These are phyloP conservation scores for Panthera tigris DNA, from an alignment of 2,113 vertebrate species.

Conservation along the genomic window DNA sequence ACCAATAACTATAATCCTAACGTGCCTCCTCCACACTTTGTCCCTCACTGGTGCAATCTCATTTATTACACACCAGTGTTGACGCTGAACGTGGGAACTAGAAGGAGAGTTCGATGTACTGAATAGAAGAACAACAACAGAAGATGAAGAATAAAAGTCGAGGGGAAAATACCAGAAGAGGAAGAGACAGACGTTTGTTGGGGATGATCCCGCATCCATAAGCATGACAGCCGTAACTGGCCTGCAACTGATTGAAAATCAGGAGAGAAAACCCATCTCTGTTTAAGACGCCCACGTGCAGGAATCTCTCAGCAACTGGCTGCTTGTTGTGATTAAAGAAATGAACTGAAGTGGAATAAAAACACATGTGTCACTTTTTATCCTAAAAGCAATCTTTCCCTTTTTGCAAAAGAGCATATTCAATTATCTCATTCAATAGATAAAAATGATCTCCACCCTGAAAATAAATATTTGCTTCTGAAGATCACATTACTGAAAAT, in stretches of 20 bases:
- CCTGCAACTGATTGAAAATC: neutral
- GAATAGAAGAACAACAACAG: neutral
- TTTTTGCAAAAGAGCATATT: slow-evolving; percentile 62
- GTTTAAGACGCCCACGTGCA: neutral
- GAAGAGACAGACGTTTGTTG: neutral
- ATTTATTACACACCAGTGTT: neutral
- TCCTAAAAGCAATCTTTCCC: slow-evolving; percentile 58
- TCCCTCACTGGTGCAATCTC: neutral
- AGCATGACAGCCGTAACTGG: neutral
- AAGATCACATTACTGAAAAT: slow-evolving; percentile 65
- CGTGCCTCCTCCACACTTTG: accelerated
- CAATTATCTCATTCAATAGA: slow-evolving; percentile 61
- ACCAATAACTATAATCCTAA: neutral
- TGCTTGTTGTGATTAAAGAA: neutral
- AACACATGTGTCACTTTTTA: neutral
- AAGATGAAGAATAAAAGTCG: neutral
- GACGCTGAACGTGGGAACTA: neutral
- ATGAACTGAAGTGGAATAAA: slow-evolving; percentile 29
- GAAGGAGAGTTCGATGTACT: neutral
- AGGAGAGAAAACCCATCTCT: neutral
- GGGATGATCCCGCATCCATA: neutral
- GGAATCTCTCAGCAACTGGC: neutral
- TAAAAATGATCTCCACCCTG: slow-evolving; percentile 70
- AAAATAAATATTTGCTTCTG: slow-evolving; percentile 73
- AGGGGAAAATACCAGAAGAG: neutral